Percentiles rank a stretch among this genome's conserved stretches.
These are phyloP conservation scores for Dunckerocampus dactyliophorus DNA, from an alignment of 2,113 vertebrate genomes.

Conservation along the genomic window DNA sequence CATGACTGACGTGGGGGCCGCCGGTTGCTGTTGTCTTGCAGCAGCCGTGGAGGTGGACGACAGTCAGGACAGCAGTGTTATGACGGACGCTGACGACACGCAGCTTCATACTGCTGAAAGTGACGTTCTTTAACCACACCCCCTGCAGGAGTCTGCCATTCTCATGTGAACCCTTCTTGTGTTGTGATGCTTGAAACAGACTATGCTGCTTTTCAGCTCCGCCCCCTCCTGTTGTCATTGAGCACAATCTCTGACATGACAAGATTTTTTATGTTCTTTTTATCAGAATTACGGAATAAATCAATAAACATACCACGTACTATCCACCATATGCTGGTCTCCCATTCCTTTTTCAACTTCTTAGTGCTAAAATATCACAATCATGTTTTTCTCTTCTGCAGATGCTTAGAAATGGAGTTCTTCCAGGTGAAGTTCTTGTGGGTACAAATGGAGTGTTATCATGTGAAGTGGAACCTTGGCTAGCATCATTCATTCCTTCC, in stretches of 20 bases:
- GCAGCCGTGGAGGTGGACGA: conserved; percentile 80
- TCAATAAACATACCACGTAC: conserved; percentile 46
- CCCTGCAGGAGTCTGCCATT: background rate
- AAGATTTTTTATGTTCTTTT: conserved; percentile 58
- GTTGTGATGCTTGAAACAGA: conserved; percentile 15
- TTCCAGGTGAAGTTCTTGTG: too few species aligned
- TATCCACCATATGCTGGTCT: too few species aligned
- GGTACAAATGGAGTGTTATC: too few species aligned
- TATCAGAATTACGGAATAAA: conserved; percentile 53
- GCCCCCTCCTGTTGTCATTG: conserved; percentile 14
- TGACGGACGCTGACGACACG: conserved; percentile 96
- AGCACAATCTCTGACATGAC: conserved; percentile 38
- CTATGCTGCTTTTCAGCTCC: conserved; percentile 45
- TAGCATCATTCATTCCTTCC: too few species aligned
- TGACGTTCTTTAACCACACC: conserved; percentile 81
- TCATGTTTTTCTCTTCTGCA: too few species aligned
- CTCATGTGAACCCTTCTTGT: conserved; percentile 42
- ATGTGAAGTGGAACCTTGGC: too few species aligned
- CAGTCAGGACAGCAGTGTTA: conserved; percentile 89
- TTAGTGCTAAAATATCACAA: background rate
- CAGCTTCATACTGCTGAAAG: conserved; percentile 95
- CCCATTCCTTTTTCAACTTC: background rate
- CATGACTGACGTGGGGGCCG: background rate
- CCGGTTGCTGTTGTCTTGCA: background rate
- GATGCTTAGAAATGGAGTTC: too few species aligned